phyloP scores from a whole-genome alignment of 2,797 vertebrate species.

The Poeciliopsis infans region DNA sequence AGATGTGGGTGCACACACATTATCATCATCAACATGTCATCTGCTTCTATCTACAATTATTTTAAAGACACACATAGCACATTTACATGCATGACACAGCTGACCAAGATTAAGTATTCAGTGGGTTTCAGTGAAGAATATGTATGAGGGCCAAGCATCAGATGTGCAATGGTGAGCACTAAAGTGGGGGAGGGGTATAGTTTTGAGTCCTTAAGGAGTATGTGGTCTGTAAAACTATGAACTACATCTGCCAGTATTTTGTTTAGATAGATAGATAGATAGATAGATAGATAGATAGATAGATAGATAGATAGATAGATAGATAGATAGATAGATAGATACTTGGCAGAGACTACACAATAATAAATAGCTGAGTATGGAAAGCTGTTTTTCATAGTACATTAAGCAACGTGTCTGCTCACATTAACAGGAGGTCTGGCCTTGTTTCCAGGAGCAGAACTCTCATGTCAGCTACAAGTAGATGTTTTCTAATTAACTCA shows the following conservation, averaged over 20 bases:
- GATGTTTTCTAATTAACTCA: constrained; percentile 56
- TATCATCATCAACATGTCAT: constrained; percentile 41
- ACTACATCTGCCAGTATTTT: constrained; percentile 26
- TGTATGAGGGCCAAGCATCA: constrained; percentile 7
- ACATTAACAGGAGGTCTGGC: constrained; percentile 55
- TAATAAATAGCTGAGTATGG: constrained; percentile 5
- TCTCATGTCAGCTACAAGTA: constrained; percentile 60
- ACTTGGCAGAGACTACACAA: not conserved
- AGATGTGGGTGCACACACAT: constrained; percentile 53
- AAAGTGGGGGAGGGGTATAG: constrained; percentile 28
- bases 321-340: constrained; percentile 19
- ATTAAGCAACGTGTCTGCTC: constrained; percentile 59
- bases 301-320: constrained; percentile 6
- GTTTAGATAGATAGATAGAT: constrained; percentile 17
- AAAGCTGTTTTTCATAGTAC: constrained; percentile 41
- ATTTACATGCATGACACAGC: constrained; percentile 50
- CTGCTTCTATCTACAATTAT: constrained; percentile 27
- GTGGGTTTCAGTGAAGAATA: constrained; percentile 19
- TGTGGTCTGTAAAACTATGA: constrained; percentile 1
- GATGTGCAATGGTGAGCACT: constrained; percentile 10
- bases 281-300: constrained; percentile 15
- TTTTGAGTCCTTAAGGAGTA: constrained; percentile 34
- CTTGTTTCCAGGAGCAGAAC: constrained; percentile 56
- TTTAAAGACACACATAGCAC: constrained; percentile 43
- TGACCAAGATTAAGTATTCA: constrained; percentile 46